Evolutionary conservation across 1,140 invertebrate species (phyloP).

Genomic region (Orius insidiosus): DNA sequence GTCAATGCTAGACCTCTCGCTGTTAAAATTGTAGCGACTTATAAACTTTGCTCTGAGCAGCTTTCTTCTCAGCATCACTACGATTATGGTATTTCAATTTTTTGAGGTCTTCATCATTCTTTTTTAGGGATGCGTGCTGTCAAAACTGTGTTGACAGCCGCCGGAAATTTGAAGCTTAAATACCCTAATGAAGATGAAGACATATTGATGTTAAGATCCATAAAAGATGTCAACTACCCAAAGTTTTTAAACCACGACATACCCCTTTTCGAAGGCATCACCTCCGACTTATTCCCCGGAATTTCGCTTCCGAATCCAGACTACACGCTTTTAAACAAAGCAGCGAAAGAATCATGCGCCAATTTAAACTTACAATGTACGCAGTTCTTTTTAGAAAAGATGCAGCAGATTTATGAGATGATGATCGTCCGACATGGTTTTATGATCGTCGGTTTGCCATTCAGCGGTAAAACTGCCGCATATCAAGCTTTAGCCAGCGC

Average conservation of each 20-base stretch:
- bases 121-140: conserved; percentile 60
- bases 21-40: conserved; percentile 88
- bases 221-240: conserved; percentile 85
- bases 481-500: conserved; percentile 63
- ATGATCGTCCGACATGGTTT: conserved; percentile 80
- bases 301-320: conserved; percentile 56
- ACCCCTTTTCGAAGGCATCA: conserved; percentile 77
- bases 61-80: conserved; percentile 89
- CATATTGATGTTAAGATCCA: conserved; percentile 66
- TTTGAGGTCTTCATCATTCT: neutral
- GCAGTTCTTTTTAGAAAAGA: conserved; percentile 72
- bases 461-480: conserved; percentile 66
- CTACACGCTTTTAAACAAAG: conserved; percentile 37
- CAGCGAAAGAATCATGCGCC: conserved; percentile 42
- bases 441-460: conserved; percentile 82
- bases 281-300: conserved; percentile 80
- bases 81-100: conserved; percentile 57
- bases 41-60: conserved; percentile 84
- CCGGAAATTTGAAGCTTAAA: conserved; percentile 74
- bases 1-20: conserved; percentile 71
- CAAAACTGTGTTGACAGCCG: conserved; percentile 76
- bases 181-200: conserved; percentile 73
- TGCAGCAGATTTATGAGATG: conserved; percentile 90
- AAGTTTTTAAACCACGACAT: conserved; percentile 81
- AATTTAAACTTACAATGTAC: conserved; percentile 66